Evolutionary conservation across 2,888 invertebrate genomes (phyloP), one percentile per base, ranked within the genome.

Genomic region (Mesoligia furuncula): DNA sequence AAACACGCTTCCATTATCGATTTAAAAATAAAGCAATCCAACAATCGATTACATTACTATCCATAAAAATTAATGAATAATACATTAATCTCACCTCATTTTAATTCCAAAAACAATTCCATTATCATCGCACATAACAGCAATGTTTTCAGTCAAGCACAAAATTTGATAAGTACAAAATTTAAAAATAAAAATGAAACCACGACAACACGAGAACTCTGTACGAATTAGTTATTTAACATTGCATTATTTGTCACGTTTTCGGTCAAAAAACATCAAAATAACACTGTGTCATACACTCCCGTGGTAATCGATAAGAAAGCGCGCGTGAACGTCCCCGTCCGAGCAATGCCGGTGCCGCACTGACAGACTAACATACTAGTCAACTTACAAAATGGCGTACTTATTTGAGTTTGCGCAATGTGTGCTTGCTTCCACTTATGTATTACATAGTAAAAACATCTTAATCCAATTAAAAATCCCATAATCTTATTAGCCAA

Each of bases 331-430:
- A 83, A 90, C 94, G 94, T 92, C 90, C 85, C 81, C 77, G 69
- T 80, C 20, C 42, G 27, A 68, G 77, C 79, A 80, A 80, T 77
- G 90, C 88, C 90, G 87, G 89, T 93, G 90, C 93, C 94, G 94
- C 94, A 96, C 96, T 95, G 93, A 88, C 89, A 87, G 88, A 89
- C 86, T 88, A 83, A 92, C 90, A 88, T 85, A 85, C 85, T 84
- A 90, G 86, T 83, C 83, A 91, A 90, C 85, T 88, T 89, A 90
- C 91, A 93, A 93, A 91, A 93, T 93, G 93, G 93, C 94, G 91
- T 87, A 83, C 83, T 81, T 85, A 89, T 82, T 86, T 69, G 94
- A 92, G 94, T 93, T 93, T 94, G 93, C 93, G 94, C 94, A 94
- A 92, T 93, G 88, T 80, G 73, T 85, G 81, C 79, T 79, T 82